Base-by-base conservation (phyloP, 1,140 invertebrate genomes). In the Akabosia matsudoensis region DNA sequence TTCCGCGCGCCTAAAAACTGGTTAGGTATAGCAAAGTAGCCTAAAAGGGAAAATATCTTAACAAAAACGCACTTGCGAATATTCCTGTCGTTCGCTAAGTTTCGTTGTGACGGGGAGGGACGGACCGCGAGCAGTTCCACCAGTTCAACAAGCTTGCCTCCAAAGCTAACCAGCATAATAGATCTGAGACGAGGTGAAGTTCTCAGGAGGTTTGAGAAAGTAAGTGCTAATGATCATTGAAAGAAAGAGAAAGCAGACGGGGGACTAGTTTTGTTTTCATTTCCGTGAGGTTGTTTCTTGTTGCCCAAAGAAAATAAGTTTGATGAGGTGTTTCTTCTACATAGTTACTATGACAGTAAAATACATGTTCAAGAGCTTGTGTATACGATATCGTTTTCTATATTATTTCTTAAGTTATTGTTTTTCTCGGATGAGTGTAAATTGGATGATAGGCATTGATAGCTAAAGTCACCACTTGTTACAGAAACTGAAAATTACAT, bases 401-500 rank as follows among this genome's bases (percentile, higher is more conserved):
- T 61, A 22, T 61, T 61, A 24, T 61, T n/a, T 22, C 24, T 7
- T 13, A 10, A 7, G 24, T n/a, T 61, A 51, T 61, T 61, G 24
- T 61, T 61, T 7, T 61, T n/a, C 13, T 14, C 14, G 14, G 14
- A n/a, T 10, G 54, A 61, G 54, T 61, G 14, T 7, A 22, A 61
- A 24, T 61, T 14, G 24, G 54, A n/a, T 3, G 13, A 22, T 3
- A 4, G 54, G 7, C 24, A 61, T 31, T 7, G 61, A 24, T 67
- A 67, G 61, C 31, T 67, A 67, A 67, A 10, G 61, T 67, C 61
- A 67, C 61, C 26, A 67, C 61, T 67, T 67, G 61, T 67, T 67
- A 30, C 61, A 13, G 61, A 45, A n/a, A n/a, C n/a, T n/a, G n/a
- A n/a, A n/a, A n/a, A n/a, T n/a, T n/a, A n/a, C n/a, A n/a, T n/a